Evolutionary conservation across 2,888 invertebrate genomes (phyloP).

Genomic region (Ophion obscuratus): DNA sequence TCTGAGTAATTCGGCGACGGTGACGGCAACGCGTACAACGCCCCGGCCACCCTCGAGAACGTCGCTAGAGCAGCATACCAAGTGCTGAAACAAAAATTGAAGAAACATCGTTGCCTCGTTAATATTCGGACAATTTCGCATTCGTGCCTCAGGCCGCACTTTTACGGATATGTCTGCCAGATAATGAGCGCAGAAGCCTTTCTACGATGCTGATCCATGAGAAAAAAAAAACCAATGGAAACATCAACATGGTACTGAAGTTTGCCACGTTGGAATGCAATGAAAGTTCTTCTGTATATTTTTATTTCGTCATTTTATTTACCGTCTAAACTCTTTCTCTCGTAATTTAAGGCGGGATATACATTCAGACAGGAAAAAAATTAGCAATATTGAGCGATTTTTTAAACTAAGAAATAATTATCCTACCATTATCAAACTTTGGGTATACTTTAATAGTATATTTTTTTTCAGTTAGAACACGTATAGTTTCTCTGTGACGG

Average conservation of each 20-base stretch:
- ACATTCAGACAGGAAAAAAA: no score
- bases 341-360: no score
- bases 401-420: no score
- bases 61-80: conserved; percentile 95
- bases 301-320: no score
- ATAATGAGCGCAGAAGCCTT: conserved; percentile 11
- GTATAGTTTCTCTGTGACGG: no score
- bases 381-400: no score
- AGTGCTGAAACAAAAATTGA: conserved; percentile 88
- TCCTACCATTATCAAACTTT: no score
- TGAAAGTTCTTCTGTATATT: no score
- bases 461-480: no score
- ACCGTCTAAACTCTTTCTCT: no score
- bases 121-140: conserved; percentile 16
- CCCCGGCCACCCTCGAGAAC: conserved; percentile 96
- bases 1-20: conserved; percentile 93
- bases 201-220: conserved; percentile 17
- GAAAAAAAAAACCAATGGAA: conserved; percentile 9
- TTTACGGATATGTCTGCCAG: not conserved
- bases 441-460: no score
- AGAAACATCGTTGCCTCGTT: conserved; percentile 53
- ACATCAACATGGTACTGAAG: not conserved
- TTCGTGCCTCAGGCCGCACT: not conserved
- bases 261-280: no score
- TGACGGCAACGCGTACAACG: conserved; percentile 94